Evolutionary conservation across 2,888 invertebrate species (phyloP).

Genomic region (Priapulus caudatus): DNA sequence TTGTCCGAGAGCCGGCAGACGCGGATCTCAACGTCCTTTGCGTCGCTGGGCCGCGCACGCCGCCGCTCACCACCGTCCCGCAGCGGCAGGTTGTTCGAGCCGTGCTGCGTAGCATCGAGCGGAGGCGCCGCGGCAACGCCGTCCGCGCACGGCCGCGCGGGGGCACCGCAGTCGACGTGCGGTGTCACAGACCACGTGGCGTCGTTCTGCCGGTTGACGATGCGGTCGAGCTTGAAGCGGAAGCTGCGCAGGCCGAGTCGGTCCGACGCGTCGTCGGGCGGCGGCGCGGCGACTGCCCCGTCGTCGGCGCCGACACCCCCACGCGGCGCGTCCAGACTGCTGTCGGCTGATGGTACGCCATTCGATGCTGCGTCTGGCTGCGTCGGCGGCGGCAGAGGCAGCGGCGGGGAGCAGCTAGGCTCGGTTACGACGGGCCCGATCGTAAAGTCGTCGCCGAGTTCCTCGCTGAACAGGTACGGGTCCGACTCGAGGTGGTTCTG

Average conservation of each 20-base stretch:
- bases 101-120: background rate
- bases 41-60: background rate
- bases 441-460: background rate
- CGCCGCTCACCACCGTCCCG: background rate
- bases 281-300: background rate
- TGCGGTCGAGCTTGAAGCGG: background rate
- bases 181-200: too few species aligned
- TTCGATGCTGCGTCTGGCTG: background rate
- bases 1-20: background rate
- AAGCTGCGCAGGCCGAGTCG: background rate
- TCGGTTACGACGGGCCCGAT: too few species aligned
- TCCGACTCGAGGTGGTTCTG: background rate
- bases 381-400: too few species aligned
- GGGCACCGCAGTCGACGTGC: too few species aligned
- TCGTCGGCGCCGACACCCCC: too few species aligned
- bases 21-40: conserved; percentile 3
- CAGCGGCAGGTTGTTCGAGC: background rate
- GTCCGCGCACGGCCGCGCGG: background rate
- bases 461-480: background rate
- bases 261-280: background rate
- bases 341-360: background rate
- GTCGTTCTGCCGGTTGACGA: background rate
- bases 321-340: background rate
- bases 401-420: too few species aligned
- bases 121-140: background rate